Conservation (phyloP, 2,113 vertebrate genomes). For the Xenopus laevis region DNA sequence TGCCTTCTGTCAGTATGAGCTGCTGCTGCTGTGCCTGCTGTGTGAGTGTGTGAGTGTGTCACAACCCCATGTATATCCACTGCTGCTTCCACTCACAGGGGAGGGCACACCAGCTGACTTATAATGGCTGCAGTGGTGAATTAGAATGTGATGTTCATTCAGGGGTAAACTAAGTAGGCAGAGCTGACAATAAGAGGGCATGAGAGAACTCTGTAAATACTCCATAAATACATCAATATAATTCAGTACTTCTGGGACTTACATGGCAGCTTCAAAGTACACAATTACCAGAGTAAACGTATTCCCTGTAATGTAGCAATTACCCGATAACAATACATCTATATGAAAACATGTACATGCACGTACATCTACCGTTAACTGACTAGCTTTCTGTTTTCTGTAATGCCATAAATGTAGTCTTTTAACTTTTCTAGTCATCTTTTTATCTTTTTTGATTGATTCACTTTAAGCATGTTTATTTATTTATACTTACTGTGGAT, state of each 20-base stretch:
- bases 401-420: too few species aligned
- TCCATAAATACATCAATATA: constrained; percentile 2
- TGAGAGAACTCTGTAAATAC: background rate
- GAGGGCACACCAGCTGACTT: constrained; percentile 22
- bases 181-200: background rate
- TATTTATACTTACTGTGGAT: too few species aligned
- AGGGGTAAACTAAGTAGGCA: constrained; percentile 14
- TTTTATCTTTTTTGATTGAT: too few species aligned
- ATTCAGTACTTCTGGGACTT: background rate
- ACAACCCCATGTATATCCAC: constrained; percentile 15
- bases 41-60: constrained; percentile 8
- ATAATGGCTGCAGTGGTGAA: constrained; percentile 32
- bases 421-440: too few species aligned
- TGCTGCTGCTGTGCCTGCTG: constrained; percentile 17
- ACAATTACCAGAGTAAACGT: background rate
- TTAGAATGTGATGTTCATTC: constrained; percentile 7
- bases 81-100: constrained; percentile 23
- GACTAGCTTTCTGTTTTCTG: too few species aligned
- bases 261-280: background rate
- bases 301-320: background rate
- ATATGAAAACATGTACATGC: too few species aligned
- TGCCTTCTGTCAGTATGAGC: constrained; percentile 12
- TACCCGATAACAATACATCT: background rate
- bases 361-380: too few species aligned
- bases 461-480: too few species aligned